Conservation (phyloP, 1,140 invertebrate species). For the Bombus confusus region DNA sequence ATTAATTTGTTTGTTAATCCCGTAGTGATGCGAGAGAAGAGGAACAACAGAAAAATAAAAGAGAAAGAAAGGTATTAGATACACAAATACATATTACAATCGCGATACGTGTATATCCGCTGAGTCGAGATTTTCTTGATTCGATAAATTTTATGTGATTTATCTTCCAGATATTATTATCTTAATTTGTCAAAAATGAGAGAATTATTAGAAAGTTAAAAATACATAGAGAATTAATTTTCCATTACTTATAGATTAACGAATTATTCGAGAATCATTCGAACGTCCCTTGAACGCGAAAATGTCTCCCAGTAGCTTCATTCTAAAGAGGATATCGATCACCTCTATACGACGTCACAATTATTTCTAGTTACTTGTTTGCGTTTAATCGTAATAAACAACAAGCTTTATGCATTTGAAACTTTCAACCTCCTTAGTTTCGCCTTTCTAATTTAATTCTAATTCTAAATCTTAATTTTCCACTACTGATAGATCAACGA, state of each 20-base stretch:
- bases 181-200: neutral
- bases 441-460: no score
- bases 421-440: neutral
- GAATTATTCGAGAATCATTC: no score
- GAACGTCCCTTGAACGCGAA: no score
- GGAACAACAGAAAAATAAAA: neutral
- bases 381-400: neutral
- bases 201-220: neutral
- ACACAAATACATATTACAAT: neutral
- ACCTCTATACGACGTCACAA: neutral
- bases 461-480: no score
- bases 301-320: neutral
- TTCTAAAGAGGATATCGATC: neutral
- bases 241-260: no score
- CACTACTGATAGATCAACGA: no score
- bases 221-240: neutral
- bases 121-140: neutral
- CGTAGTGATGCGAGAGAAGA: neutral
- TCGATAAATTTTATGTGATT: neutral
- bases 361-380: neutral
- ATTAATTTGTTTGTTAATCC: neutral
- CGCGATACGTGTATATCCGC: neutral
- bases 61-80: no score
- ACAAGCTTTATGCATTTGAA: neutral
- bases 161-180: no score